Evolutionary conservation across 2,888 invertebrate genomes (phyloP), one percentile per base, ranked within the genome.

Genomic region (Drosophila mayaguana): DNA sequence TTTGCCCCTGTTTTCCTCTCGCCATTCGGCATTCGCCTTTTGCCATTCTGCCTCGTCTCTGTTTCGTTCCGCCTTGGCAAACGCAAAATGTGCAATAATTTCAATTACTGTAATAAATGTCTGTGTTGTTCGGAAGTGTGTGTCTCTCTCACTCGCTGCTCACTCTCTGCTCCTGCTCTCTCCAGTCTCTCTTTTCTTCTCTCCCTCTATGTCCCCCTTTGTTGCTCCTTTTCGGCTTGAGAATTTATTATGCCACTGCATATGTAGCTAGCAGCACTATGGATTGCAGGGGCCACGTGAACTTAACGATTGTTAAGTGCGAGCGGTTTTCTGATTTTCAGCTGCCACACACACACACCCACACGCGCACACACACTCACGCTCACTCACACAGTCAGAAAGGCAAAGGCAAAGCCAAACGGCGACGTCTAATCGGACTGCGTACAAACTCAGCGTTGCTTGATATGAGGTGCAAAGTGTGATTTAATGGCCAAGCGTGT

Each of bases 71-170:
- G 74, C 63, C 81, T 78, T 89, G 86, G 78, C 86, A 85, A 86
- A 77, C 88, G 89, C 78, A 80, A 88, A 88, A 87, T 87, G 90
- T 89, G 89, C 91, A 89, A 90, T 91, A 91, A 91, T 91, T 91
- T 91, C 91, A 91, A 91, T 91, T 91, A 90, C 91, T 84, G 75
- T 91, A 89, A 91, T 91, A 91, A 90, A 91, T 91, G 91, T 88
- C 90, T 87, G 80, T 81, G 80, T 83, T 79, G 67, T 75, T 61
- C 59, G 57, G 57, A 34, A 63, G 56, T 68, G 54, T 80, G 48
- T 61, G 38, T 70, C 53, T 67, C 28, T 59, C 40, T 54, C 54
- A 0, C 40, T 14, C 40, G 8, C 28, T 1, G 2, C 53, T 25
- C 48, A 14, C 12, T 36, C 34, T 28, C 2, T 28, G 34, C 34